Evolutionary conservation across 2,888 invertebrate genomes (phyloP).

Genomic region (Drosophila meridiana): DNA sequence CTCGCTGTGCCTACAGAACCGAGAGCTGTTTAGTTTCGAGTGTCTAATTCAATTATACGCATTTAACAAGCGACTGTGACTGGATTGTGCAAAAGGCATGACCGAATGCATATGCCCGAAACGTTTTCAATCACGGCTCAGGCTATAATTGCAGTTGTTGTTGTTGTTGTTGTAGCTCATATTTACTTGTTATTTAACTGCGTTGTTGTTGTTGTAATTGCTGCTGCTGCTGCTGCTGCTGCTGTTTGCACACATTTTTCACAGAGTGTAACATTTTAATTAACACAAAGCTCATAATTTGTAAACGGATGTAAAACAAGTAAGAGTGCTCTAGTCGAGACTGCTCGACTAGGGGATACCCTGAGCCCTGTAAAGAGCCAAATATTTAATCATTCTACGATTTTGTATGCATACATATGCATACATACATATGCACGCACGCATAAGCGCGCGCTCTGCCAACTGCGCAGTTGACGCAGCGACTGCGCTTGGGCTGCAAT

Average conservation of each 20-base stretch:
- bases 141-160: slow-evolving; percentile 17
- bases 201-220: slow-evolving; percentile 28
- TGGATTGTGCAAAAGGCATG: slow-evolving; percentile 78
- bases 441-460: too few relatives aligned
- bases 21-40: slow-evolving; percentile 67
- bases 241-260: slow-evolving; percentile 50
- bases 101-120: slow-evolving; percentile 55
- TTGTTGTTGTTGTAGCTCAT: slow-evolving; percentile 17
- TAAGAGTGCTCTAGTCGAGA: too few relatives aligned
- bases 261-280: slow-evolving; percentile 80
- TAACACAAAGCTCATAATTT: slow-evolving; percentile 72
- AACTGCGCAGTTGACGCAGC: too few relatives aligned
- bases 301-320: slow-evolving; percentile 57
- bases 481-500: too few relatives aligned
- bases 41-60: slow-evolving; percentile 78
- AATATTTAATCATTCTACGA: too few relatives aligned
- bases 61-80: slow-evolving; percentile 74
- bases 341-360: too few relatives aligned
- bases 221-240: slow-evolving; percentile 39
- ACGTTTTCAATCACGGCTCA: slow-evolving; percentile 44
- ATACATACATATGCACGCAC: too few relatives aligned
- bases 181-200: slow-evolving; percentile 50
- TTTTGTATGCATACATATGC: too few relatives aligned
- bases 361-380: too few relatives aligned
- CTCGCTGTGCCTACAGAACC: neutral